phyloP scores from a whole-genome alignment of 2,888 invertebrate species.

The Caenorhabditis sp. region DNA sequence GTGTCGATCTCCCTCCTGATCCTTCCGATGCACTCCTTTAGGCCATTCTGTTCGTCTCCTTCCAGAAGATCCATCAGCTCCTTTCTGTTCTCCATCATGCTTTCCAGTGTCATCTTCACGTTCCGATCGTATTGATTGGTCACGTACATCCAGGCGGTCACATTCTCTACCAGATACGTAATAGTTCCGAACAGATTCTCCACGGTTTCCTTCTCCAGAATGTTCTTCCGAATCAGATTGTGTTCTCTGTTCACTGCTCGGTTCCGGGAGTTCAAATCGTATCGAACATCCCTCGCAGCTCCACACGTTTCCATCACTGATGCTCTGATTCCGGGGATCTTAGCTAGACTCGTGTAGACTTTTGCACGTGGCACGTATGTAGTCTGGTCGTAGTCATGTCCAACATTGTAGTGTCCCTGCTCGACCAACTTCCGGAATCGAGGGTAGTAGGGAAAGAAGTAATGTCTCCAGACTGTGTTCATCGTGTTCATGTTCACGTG shows the following conservation, averaged over 20 bases:
- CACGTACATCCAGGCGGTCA: slow-evolving; percentile 41
- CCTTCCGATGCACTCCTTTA: slow-evolving; percentile 2
- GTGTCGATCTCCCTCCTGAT: slow-evolving; percentile 6
- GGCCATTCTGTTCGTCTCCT: slow-evolving; percentile 1
- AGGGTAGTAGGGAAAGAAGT: slow-evolving; percentile 25
- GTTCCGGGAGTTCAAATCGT: slow-evolving; percentile 7
- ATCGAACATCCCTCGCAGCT: slow-evolving; percentile 28
- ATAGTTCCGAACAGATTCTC: slow-evolving; percentile 29
- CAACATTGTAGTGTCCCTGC: slow-evolving; percentile 11
- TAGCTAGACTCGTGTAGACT: slow-evolving; percentile 9
- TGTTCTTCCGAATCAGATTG: slow-evolving; percentile 9
- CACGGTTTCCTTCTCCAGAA: slow-evolving; percentile 9
- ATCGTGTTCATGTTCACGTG: slow-evolving; percentile 40
- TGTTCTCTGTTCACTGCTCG: slow-evolving; percentile 21
- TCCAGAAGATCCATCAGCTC: neutral
- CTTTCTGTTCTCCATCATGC: slow-evolving; percentile 24
- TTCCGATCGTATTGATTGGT: slow-evolving; percentile 24
- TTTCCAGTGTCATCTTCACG: slow-evolving; percentile 17
- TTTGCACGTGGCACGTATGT: slow-evolving; percentile 6
- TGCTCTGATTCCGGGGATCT: slow-evolving; percentile 32
- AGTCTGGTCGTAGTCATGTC: neutral
- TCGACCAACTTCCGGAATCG: slow-evolving; percentile 11
- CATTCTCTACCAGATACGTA: slow-evolving; percentile 19
- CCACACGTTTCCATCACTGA: slow-evolving; percentile 18
- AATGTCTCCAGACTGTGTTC: slow-evolving; percentile 20